phyloP scores from a whole-genome alignment of 1,140 invertebrate species.

The Drosophila bocki region DNA sequence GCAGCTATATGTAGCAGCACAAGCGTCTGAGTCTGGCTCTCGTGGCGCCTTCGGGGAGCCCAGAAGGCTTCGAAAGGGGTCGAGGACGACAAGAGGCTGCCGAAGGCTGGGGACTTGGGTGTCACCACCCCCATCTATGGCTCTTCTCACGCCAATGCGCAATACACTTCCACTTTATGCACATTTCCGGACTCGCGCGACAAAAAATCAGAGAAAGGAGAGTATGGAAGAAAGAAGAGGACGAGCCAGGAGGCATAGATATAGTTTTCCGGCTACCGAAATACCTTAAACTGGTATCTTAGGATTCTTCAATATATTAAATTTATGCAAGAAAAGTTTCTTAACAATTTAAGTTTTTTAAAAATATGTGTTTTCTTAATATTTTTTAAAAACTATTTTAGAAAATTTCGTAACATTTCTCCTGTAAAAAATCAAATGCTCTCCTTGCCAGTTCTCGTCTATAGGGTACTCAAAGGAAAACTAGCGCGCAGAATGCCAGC shows the following conservation, averaged over 20 bases:
- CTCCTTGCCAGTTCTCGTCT: background rate
- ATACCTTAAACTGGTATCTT: conserved; percentile 2
- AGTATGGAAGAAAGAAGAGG: background rate
- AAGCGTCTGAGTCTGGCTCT: conserved; percentile 45
- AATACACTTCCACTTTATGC: conserved; percentile 81
- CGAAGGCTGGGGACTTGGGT: background rate
- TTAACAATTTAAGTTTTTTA: too few relatives aligned
- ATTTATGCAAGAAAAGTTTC: too few relatives aligned
- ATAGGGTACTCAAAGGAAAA: conserved; percentile 26
- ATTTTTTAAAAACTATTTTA: too few relatives aligned
- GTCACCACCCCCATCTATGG: conserved; percentile 36
- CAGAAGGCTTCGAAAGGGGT: conserved; percentile 3
- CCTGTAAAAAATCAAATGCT: background rate
- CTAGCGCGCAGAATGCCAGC: conserved; percentile 3
- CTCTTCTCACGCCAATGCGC: conserved; percentile 58
- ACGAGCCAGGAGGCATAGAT: background rate
- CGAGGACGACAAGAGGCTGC: conserved; percentile 2
- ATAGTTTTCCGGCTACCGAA: background rate
- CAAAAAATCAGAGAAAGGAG: conserved; percentile 27
- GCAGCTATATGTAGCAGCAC: conserved; percentile 8
- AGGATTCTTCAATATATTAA: background rate
- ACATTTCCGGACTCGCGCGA: conserved; percentile 69
- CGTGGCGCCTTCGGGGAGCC: conserved; percentile 40
- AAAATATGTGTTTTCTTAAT: background rate
- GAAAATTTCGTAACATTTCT: background rate